phyloP scores from a whole-genome alignment of 2,113 vertebrate species.

The Hoplias malabaricus region DNA sequence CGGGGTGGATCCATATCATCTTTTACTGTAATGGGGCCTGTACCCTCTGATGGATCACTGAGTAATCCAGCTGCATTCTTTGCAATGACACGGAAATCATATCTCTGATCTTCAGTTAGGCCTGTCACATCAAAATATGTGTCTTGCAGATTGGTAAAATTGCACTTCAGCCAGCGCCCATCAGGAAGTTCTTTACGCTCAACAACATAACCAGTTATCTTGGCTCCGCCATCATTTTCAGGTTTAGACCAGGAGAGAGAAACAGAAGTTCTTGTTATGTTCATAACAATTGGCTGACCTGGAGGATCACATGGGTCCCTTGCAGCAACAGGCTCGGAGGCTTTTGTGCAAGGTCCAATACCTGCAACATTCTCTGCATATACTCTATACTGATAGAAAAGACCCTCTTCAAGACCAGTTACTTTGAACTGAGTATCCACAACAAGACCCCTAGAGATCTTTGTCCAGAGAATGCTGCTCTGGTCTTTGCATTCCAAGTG shows the following conservation, averaged over 20 bases:
- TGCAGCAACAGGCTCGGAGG: conserved; percentile 89
- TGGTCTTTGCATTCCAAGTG: conserved; percentile 94
- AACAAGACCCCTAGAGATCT: conserved; percentile 89
- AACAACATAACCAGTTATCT: conserved; percentile 92
- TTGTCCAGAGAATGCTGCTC: conserved; percentile 95
- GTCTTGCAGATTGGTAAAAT: conserved; percentile 92
- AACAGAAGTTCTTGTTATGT: conserved; percentile 94
- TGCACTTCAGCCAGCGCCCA: conserved; percentile 97
- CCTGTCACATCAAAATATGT: conserved; percentile 93
- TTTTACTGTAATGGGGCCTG: conserved; percentile 93
- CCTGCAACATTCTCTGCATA: conserved; percentile 96
- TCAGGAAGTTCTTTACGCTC: conserved; percentile 89
- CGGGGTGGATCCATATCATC: conserved; percentile 94
- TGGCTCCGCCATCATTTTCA: conserved; percentile 88
- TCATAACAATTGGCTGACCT: conserved; percentile 87
- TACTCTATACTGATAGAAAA: conserved; percentile 92
- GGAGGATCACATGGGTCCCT: conserved; percentile 95
- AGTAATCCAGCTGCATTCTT: conserved; percentile 90
- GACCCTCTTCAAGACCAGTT: conserved; percentile 90
- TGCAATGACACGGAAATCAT: conserved; percentile 94
- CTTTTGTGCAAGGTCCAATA: conserved; percentile 91
- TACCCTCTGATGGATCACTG: conserved; percentile 89
- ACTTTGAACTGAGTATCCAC: conserved; percentile 92
- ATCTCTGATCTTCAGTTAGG: conserved; percentile 91
- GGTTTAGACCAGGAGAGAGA: conserved; percentile 92